Percentiles rank a stretch among this genome's conserved stretches.
These are phyloP conservation scores for Carlito syrichta DNA, from an alignment of 2,113 vertebrate species.

Conservation along the genomic window DNA sequence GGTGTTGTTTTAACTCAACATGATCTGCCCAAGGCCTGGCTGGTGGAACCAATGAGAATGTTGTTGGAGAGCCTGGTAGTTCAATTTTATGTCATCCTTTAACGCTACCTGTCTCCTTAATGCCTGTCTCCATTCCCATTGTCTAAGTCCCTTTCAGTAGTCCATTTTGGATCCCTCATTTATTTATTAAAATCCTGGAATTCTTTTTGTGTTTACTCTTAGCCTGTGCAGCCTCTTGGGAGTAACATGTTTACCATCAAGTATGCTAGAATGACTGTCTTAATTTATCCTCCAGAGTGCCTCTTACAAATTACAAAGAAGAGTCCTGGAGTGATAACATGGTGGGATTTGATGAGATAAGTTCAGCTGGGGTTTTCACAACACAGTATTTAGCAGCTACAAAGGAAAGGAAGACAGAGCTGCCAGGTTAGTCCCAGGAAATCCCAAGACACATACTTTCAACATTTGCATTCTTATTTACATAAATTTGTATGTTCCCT, in stretches of 20 bases:
- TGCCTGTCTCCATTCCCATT: background rate
- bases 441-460: constrained; percentile 52
- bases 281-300: background rate
- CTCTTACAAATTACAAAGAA: background rate
- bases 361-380: background rate
- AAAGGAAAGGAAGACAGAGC: constrained; percentile 1
- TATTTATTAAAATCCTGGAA: constrained; percentile 44
- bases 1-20: background rate
- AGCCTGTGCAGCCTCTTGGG: background rate
- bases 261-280: background rate
- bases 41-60: background rate
- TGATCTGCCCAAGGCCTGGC: background rate
- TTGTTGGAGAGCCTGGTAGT: background rate
- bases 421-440: constrained; percentile 46
- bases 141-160: background rate
- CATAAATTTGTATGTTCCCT: constrained; percentile 54
- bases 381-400: constrained; percentile 33
- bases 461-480: constrained; percentile 62
- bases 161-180: background rate
- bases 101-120: background rate
- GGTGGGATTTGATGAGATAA: background rate
- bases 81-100: background rate
- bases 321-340: background rate
- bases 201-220: background rate
- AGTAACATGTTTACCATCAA: background rate